Percentiles rank a stretch among this genome's conserved stretches.
These are phyloP conservation scores for Dicranocentrus wangi DNA, from an alignment of 2,888 invertebrate genomes.

Conservation along the genomic window DNA sequence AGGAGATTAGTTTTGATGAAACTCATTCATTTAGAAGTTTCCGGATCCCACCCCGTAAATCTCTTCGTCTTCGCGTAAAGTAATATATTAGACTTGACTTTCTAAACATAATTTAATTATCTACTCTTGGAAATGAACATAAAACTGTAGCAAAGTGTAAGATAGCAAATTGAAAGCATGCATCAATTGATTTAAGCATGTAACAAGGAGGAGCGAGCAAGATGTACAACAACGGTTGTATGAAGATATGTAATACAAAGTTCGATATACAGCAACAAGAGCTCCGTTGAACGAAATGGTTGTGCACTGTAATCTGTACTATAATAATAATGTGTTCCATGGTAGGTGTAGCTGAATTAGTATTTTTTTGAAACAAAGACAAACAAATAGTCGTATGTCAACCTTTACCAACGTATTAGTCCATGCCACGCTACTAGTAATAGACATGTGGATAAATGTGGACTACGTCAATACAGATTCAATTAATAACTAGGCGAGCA, in stretches of 20 bases:
- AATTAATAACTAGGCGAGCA: slow-evolving; percentile 7
- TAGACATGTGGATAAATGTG: neutral
- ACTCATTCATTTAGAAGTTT: slow-evolving; percentile 8
- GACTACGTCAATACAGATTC: slow-evolving; percentile 10
- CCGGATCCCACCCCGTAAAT: neutral
- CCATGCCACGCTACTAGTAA: neutral
- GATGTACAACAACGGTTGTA: too few species aligned
- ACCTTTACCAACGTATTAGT: neutral
- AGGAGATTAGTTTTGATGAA: slow-evolving; percentile 20
- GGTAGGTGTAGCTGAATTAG: slow-evolving; percentile 22
- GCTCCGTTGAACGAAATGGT: neutral
- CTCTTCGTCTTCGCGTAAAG: neutral
- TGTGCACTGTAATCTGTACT: too few species aligned
- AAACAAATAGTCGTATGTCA: neutral
- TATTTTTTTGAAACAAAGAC: neutral
- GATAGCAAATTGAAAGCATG: too few species aligned
- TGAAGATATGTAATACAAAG: too few species aligned
- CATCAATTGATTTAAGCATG: too few species aligned
- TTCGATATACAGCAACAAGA: too few species aligned
- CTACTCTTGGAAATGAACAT: slow-evolving; percentile 1
- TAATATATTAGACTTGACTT: neutral
- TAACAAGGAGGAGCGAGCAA: too few species aligned
- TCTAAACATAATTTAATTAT: neutral
- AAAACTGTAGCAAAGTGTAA: slow-evolving; percentile 24
- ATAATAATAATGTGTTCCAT: neutral